Evolutionary conservation across 2,888 invertebrate genomes (phyloP).

Genomic region (Campoletis raptor): DNA sequence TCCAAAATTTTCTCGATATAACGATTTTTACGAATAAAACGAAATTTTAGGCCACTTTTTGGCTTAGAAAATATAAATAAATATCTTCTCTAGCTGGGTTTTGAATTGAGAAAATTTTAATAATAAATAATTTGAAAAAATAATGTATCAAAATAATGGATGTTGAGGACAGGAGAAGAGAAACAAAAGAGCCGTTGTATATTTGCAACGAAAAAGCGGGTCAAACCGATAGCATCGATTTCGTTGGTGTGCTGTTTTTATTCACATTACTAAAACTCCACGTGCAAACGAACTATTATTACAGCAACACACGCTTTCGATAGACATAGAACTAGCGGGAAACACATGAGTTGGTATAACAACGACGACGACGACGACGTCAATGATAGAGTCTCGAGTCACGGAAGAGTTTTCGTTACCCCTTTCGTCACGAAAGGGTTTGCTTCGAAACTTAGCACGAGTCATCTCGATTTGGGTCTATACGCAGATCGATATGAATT

Average conservation of each 20-base stretch:
- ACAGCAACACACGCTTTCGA: not conserved
- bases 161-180: not conserved
- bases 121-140: not conserved
- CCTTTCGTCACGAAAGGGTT: slow-evolving; percentile 44
- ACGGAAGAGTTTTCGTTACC: slow-evolving; percentile 53
- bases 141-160: not conserved
- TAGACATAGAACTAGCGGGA: not conserved
- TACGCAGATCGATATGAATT: slow-evolving; percentile 11
- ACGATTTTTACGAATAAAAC: not conserved
- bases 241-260: slow-evolving; percentile 56
- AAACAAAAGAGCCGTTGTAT: slow-evolving; percentile 18
- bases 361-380: not conserved
- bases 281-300: slow-evolving; percentile 27
- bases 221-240: slow-evolving; percentile 72
- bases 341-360: slow-evolving; percentile 7
- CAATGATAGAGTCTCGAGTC: slow-evolving; percentile 57
- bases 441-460: slow-evolving; percentile 26
- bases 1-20: too few relatives aligned
- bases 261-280: slow-evolving; percentile 35
- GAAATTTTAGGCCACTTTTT: too few relatives aligned
- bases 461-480: slow-evolving; percentile 4
- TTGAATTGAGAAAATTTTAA: not conserved
- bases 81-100: not conserved
- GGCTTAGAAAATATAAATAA: not conserved
- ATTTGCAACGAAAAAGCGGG: slow-evolving; percentile 66